Evolutionary conservation across 2,888 invertebrate species (phyloP).

Genomic region (Drosophila subsilvestris): DNA sequence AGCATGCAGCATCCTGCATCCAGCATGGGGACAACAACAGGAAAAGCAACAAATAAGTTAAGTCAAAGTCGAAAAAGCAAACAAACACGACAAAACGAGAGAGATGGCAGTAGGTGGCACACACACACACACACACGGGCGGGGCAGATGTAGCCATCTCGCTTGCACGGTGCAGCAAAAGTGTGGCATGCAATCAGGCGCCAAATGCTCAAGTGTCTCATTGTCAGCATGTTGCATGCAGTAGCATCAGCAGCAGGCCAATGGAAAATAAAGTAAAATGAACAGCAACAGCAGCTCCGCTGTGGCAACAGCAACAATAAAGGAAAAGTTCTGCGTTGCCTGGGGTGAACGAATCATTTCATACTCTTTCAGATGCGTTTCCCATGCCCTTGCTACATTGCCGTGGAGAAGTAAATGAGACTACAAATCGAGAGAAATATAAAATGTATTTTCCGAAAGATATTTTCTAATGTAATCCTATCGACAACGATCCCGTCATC

Average conservation of each 20-base stretch:
- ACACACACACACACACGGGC: background rate
- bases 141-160: conserved; percentile 2
- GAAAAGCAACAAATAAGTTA: conserved; percentile 73
- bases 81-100: conserved; percentile 53
- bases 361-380: background rate
- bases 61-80: conserved; percentile 76
- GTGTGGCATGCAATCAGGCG: conserved; percentile 75
- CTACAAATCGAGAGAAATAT: no score
- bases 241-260: conserved; percentile 39
- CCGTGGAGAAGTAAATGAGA: no score
- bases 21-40: conserved; percentile 28
- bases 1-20: background rate
- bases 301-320: background rate
- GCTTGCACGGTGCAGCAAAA: conserved; percentile 22
- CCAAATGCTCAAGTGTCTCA: conserved; percentile 78
- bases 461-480: no score
- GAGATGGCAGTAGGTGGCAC: conserved; percentile 21
- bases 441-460: background rate
- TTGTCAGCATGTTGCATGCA: conserved; percentile 75
- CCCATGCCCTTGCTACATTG: background rate
- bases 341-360: background rate
- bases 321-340: no score
- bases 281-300: conserved; percentile 50
- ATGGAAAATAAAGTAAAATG: conserved; percentile 61
- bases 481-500: no score